A percentile compares a stretch with the other conserved stretches of the same genome.
These are phyloP conservation scores for Hedychridium roseum DNA, from an alignment of 2,888 invertebrate species.

Conservation along the genomic window DNA sequence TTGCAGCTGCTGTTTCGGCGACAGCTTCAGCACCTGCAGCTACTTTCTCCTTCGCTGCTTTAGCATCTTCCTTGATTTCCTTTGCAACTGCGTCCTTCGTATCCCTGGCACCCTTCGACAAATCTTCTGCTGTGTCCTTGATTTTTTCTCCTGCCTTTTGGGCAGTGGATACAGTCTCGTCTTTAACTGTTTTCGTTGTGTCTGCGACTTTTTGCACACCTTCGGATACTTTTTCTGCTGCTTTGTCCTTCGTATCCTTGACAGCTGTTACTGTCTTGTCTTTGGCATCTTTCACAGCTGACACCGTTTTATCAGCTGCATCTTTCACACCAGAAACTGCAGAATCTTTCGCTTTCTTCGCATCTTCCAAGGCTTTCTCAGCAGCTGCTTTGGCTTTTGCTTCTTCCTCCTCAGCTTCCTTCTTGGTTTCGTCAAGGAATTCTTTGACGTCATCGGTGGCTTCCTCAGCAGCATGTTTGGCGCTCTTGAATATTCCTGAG, in stretches of 20 bases:
- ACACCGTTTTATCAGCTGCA: background rate
- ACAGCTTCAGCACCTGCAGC: conserved; percentile 20
- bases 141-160: conserved; percentile 67
- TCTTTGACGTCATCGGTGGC: conserved; percentile 34
- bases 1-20: conserved; percentile 13
- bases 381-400: conserved; percentile 22
- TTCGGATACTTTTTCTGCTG: conserved; percentile 14
- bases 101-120: background rate
- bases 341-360: conserved; percentile 55
- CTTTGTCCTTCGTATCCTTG: conserved; percentile 18
- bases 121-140: conserved; percentile 24
- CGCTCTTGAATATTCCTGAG: conserved; percentile 21
- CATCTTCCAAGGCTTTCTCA: conserved; percentile 20
- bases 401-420: conserved; percentile 9
- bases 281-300: background rate
- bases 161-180: conserved; percentile 29
- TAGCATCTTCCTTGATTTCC: conserved; percentile 23
- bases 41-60: conserved; percentile 27
- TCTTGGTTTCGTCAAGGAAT: conserved; percentile 3
- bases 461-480: conserved; percentile 65
- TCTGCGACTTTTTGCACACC: conserved; percentile 18
- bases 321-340: conserved; percentile 49
- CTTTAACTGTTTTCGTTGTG: conserved; percentile 18
- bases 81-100: conserved; percentile 18
- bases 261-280: conserved; percentile 15